Evolutionary conservation across 2,888 invertebrate genomes (phyloP).

Genomic region (Pristionchus mayeri): DNA sequence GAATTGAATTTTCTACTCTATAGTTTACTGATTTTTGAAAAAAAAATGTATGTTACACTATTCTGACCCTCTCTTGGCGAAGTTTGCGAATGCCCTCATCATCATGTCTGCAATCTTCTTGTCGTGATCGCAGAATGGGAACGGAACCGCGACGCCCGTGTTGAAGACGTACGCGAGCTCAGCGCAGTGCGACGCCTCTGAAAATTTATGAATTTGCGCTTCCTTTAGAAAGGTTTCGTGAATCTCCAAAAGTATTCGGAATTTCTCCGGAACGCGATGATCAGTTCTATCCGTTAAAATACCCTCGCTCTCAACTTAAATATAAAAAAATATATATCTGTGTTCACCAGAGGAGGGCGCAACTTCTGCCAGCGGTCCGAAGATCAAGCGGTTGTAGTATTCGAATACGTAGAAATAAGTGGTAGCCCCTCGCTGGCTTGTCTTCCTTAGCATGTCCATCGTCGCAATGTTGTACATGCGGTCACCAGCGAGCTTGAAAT

Average conservation of each 20-base stretch:
- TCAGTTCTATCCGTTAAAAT: too few species aligned
- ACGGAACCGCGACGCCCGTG: neutral
- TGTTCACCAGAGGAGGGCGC: neutral
- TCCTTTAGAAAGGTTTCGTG: too few species aligned
- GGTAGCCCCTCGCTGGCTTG: neutral
- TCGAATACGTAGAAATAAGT: constrained; percentile 21
- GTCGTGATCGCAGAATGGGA: too few species aligned
- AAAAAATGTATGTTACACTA: neutral
- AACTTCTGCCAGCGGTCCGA: neutral
- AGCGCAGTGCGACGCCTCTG: constrained; percentile 24
- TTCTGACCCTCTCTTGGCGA: neutral
- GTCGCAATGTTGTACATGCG: constrained; percentile 38
- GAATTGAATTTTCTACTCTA: too few species aligned
- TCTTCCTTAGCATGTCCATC: neutral
- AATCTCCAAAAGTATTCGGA: too few species aligned
- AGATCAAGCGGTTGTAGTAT: constrained; percentile 4
- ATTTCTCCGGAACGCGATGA: too few species aligned
- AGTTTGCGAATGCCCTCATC: neutral
- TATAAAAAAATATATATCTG: neutral
- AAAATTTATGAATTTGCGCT: neutral
- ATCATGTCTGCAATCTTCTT: neutral
- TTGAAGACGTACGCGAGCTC: constrained; percentile 41
- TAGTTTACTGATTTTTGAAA: too few species aligned
- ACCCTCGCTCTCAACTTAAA: too few species aligned
- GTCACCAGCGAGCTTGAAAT: neutral